Evolutionary conservation across 2,888 invertebrate species (phyloP), one percentile per base, ranked within the genome.

Genomic region (Candidula unifasciata): DNA sequence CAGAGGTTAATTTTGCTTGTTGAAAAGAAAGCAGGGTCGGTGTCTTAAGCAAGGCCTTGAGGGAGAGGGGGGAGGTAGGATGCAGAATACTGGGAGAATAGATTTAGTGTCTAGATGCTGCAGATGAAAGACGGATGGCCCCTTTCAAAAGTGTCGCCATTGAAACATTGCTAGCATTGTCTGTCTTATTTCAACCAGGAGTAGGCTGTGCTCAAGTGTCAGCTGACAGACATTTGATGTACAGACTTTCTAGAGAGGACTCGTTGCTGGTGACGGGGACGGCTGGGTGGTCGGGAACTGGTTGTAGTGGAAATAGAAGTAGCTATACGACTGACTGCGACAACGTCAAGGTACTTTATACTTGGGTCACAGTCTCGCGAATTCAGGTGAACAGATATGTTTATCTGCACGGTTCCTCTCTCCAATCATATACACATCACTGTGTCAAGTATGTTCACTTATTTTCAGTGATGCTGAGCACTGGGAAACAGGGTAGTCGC

Each of bases 71-170:
- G 13, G 44, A 44, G 13, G 8, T 44, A 44, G n/a, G n/a, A n/a
- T n/a, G n/a, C n/a, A n/a, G n/a, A n/a, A n/a, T n/a, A n/a, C 44
- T 44, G 18, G 33, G 16, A 68, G 30, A 33, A 68, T 33, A 68
- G 8, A 68, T 68, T 68, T 30, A 68, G 33, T 68, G 68, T 68
- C 68, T 68, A 27, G 54, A 76, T 54, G 76, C 52, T 76, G 30
- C n/a, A 57, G 57, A 76, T 76, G 52, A 30, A 57, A 76, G 76
- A 76, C 54, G 52, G 54, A 76, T 76, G 27, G 52, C 8, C 16
- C 21, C 76, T 30, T 3, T 76, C 76, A 76, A 76, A 76, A 52
- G 3, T 54, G 76, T 76, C 76, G 76, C 76, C 76, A 76, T 16
- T 57, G 54, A 76, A 27, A 54, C 33, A 52, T 76, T 27, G 54